Evolutionary conservation across 1,140 invertebrate genomes (phyloP), one percentile per base, ranked within the genome.

Genomic region (Hydropsyche tenuis): DNA sequence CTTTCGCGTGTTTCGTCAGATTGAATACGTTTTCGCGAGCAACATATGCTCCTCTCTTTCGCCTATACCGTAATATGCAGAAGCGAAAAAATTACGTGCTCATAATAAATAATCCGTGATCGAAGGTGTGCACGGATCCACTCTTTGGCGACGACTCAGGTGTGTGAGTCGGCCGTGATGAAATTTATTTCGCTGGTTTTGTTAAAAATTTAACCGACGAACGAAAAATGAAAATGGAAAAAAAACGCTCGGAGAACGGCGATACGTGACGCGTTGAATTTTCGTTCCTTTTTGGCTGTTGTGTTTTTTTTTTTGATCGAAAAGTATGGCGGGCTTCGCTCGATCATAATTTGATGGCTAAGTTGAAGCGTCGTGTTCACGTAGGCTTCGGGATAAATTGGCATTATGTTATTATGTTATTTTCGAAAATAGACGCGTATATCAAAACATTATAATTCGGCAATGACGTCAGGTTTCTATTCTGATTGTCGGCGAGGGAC

Each of bases 91-190:
- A 51, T 69, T 74, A 77, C 75, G 75, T 74, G 75, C 69, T 74
- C 64, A 77, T 77, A 74, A 77, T 77, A 77, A 77, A 77, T 77
- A 77, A 77, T 74, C 65, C 65, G 51, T 68, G 72, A 72, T 64
- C 72, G 71, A 63, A 71, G 51, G 48, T 37, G 43, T 42, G 6
- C 20, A 43, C 42, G 69, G 25, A 72, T 60, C 56, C 63, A 71
- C 72, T 76, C 18, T 68, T 73, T 27, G 9, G 46, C 23, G 75
- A 69, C 69, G 75, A 69, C 69, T 77, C 75, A 77, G 75, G 75
- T 77, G 75, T 65, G 72, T 45, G 75, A 77, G 62, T 62, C 45
- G 60, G 18, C 27, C 64, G 70, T 74, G 63, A 74, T 77, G 69
- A 74, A 72, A 77, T 77, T 77, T 72, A 72, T 77, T 77, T 72